These are phyloP conservation scores for Brachionichthys hirsutus DNA, from an alignment of 2,113 vertebrate genomes.

Conservation along the genomic window DNA sequence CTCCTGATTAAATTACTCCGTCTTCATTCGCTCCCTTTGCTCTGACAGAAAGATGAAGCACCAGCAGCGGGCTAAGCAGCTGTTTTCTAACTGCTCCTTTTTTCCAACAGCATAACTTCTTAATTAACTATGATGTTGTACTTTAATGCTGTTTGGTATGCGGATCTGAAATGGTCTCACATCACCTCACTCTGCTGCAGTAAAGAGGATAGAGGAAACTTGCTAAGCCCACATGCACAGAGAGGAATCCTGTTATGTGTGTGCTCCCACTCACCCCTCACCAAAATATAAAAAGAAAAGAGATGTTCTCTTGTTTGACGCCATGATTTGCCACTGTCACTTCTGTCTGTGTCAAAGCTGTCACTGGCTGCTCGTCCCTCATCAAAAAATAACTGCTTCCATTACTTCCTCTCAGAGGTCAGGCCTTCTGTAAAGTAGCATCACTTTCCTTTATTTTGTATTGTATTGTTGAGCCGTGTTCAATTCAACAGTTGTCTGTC, in stretches of 20 bases:
- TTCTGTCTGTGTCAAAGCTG: slow-evolving; percentile 31
- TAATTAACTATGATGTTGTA: slow-evolving; percentile 53
- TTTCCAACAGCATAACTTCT: slow-evolving; percentile 28
- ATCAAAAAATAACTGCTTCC: slow-evolving; percentile 10
- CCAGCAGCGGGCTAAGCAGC: slow-evolving; percentile 65
- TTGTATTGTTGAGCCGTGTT: slow-evolving; percentile 3
- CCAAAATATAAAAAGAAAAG: slow-evolving; percentile 28
- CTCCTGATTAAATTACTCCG: slow-evolving; percentile 73
- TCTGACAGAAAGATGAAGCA: slow-evolving; percentile 73
- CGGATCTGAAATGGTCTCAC: not conserved
- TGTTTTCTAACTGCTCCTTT: slow-evolving; percentile 56
- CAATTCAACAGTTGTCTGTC: not conserved
- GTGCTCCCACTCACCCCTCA: slow-evolving; percentile 15
- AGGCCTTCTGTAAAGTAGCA: not conserved
- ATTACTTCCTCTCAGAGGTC: slow-evolving; percentile 7
- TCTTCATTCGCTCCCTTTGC: slow-evolving; percentile 66
- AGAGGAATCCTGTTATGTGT: slow-evolving; percentile 4
- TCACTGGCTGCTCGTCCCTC: slow-evolving; percentile 16
- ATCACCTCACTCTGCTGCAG: not conserved
- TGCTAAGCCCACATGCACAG: not conserved
- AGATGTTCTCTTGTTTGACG: slow-evolving; percentile 36
- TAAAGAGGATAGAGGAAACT: not conserved
- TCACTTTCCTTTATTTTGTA: not conserved
- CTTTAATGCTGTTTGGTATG: not conserved
- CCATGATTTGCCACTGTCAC: slow-evolving; percentile 25